Base-by-base conservation (phyloP, 2,888 invertebrate species). In the Drosophila gaucha region DNA sequence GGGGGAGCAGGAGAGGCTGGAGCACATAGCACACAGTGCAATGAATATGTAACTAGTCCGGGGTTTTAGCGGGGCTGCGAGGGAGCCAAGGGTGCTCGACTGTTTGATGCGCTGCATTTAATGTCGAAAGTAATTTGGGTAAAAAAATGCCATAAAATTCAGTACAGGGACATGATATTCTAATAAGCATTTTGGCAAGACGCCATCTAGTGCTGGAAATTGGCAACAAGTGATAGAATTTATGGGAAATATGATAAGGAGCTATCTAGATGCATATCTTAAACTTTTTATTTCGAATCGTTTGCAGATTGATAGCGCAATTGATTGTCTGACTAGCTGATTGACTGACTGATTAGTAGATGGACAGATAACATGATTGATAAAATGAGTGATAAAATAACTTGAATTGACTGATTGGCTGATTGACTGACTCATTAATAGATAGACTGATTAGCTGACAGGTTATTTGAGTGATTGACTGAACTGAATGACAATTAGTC, bases 11-110 rank as follows among this genome's bases (percentile, higher is more conserved):
- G n/a, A n/a, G n/a, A n/a, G n/a, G n/a, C n/a, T 22, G 39, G 33
- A 36, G 52, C 33, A 44, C 62, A 41, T 57, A 24, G 58, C 28
- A 52, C 43, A 44, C 18, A 70, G 50, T 67, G 78, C 88, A 62
- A 82, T 82, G 82, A 82, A 82, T 82, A 82, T 76, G 86, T 87
- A 85, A 85, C 68, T 55, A 58, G 67, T 12, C n/a, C 5, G 22
- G 18, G 24, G 39, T 14, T 6, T 26, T 50, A 10, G 10, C 31
- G 9, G 22, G 2, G 20, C n/a, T n/a, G 41, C 6, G 38, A 3
- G 14, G 12, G 30, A 6, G 39, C 31, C 24, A 24, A 54, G 63
- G 20, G 46, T 70, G 52, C 72, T 75, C 76, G 79, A 72, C 66
- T 47, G 6, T 10, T 36, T 41, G 63, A 47, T 71, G 71, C 52